Evolutionary conservation across 2,797 vertebrate species (phyloP).

Genomic region (Perodicticus potto): DNA sequence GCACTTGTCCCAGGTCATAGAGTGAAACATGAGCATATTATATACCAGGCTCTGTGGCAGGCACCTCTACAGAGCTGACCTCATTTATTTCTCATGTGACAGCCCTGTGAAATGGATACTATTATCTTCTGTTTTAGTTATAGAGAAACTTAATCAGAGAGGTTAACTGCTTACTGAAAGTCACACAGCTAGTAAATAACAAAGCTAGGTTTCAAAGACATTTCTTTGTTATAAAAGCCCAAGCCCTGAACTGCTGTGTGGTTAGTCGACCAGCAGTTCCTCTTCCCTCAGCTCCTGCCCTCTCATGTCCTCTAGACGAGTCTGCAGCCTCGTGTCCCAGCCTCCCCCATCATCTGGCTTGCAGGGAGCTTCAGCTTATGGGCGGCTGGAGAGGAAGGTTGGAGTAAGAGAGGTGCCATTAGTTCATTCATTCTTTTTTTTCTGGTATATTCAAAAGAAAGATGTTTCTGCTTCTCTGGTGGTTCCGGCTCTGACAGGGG

Average conservation of each 20-base stretch:
- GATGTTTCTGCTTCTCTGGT: not conserved
- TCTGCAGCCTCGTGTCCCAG: not conserved
- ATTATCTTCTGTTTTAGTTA: not conserved
- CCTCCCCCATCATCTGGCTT: not conserved
- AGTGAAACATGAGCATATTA: not conserved
- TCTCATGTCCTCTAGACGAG: not conserved
- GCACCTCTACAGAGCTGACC: not conserved
- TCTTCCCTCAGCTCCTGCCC: not conserved
- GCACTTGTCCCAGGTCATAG: not conserved
- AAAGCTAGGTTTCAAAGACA: not conserved
- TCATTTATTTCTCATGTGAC: not conserved
- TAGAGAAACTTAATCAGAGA: not conserved
- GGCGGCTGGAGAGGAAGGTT: not conserved
- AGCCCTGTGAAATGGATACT: not conserved
- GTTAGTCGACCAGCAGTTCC: not conserved
- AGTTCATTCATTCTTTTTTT: not conserved
- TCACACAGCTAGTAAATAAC: not conserved
- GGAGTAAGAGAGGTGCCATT: rapidly evolving
- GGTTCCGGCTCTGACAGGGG: not conserved
- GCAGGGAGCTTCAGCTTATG: not conserved
- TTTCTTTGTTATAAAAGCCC: not conserved
- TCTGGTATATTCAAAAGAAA: not conserved
- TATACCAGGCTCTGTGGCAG: not conserved
- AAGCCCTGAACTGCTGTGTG: not conserved
- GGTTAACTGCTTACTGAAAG: not conserved